phyloP scores from a whole-genome alignment of 2,113 vertebrate species.

The Gallinago undulata region DNA sequence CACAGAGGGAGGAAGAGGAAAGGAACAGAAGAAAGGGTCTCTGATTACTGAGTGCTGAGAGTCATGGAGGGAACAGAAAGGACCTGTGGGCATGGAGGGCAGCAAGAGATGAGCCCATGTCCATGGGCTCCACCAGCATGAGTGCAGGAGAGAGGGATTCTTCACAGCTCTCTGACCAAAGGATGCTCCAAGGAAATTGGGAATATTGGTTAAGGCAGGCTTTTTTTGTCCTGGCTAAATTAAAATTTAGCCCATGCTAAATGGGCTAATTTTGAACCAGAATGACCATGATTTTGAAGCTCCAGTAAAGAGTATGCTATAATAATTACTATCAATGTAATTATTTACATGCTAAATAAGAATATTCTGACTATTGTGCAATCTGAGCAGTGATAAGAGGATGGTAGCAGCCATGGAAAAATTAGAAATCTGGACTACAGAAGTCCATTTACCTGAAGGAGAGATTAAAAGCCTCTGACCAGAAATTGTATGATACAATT shows the following conservation, averaged over 20 bases:
- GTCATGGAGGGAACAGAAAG: background rate
- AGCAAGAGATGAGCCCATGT: background rate
- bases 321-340: background rate
- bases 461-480: background rate
- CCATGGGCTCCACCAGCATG: fast-evolving
- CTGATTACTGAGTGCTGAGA: background rate
- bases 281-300: background rate
- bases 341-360: background rate
- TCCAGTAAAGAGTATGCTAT: background rate
- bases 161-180: background rate
- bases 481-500: background rate
- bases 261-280: background rate
- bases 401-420: background rate
- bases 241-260: background rate
- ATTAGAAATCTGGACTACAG: background rate
- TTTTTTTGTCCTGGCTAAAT: background rate
- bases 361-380: background rate
- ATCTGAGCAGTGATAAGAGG: background rate
- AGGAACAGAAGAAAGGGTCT: background rate
- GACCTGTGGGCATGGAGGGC: background rate
- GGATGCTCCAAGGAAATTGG: background rate
- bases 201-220: background rate
- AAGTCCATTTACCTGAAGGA: background rate
- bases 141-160: background rate
- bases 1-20: background rate